Conservation (phyloP, 1,140 invertebrate species). For the Lerema accius region DNA sequence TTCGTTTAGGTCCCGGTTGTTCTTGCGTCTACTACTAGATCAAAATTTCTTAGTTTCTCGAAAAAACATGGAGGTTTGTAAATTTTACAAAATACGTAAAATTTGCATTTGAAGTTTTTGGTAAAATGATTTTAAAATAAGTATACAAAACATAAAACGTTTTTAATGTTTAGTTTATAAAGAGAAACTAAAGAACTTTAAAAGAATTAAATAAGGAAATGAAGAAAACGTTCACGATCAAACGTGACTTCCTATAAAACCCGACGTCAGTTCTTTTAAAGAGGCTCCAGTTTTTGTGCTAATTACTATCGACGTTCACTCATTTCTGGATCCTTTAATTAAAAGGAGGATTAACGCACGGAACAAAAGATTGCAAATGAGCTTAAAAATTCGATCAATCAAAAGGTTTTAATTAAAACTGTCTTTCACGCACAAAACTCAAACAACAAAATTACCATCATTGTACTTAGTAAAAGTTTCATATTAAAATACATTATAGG, state of each 20-base stretch:
- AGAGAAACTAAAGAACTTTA: no score
- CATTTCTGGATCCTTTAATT: constrained; percentile 27
- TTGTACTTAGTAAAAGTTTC: no score
- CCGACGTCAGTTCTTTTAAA: constrained; percentile 5
- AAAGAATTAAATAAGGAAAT: background rate
- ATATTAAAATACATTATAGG: no score
- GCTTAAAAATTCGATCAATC: constrained; percentile 30
- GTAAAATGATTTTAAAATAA: no score
- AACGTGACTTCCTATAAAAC: constrained; percentile 6
- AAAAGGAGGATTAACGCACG: constrained; percentile 22
- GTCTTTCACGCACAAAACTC: background rate
- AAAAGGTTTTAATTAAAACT: constrained; percentile 27
- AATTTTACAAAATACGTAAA: no score
- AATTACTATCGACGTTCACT: constrained; percentile 29
- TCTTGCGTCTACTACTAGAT: no score
- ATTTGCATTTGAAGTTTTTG: no score
- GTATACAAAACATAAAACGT: no score
- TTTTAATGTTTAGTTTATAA: no score
- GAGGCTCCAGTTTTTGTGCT: constrained; percentile 12
- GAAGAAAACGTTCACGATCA: background rate
- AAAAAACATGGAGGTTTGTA: no score
- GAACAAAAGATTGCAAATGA: constrained; percentile 29
- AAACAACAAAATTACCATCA: no score
- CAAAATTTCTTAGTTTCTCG: no score
- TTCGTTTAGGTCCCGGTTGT: background rate